These are phyloP conservation scores for Delia radicum DNA, from an alignment of 1,140 invertebrate species.

Conservation along the genomic window DNA sequence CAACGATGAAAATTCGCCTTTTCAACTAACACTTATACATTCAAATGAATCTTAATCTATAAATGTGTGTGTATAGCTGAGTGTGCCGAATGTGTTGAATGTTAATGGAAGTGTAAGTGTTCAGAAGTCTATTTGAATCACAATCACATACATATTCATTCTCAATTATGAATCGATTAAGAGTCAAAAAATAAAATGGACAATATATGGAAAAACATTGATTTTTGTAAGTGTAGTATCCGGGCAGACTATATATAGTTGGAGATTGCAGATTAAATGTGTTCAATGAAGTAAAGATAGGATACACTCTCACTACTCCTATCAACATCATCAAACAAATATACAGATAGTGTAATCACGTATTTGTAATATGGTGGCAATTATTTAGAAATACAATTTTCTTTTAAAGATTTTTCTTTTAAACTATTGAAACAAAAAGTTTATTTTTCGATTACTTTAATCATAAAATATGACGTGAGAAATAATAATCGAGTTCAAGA, in stretches of 20 bases:
- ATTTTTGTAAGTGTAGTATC: not conserved
- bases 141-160: not conserved
- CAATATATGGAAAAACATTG: not conserved
- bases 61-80: not conserved
- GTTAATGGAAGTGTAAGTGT: not conserved
- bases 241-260: not conserved
- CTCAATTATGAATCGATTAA: slow-evolving; percentile 2
- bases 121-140: not conserved
- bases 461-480: too few species aligned
- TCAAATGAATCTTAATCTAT: not conserved
- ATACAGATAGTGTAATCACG: too few species aligned
- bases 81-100: not conserved
- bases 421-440: too few species aligned
- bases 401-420: too few species aligned
- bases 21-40: not conserved
- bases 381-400: too few species aligned
- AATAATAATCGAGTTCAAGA: too few species aligned
- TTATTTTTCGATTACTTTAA: too few species aligned
- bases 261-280: not conserved
- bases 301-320: not conserved
- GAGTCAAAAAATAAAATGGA: not conserved
- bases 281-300: not conserved
- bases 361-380: too few species aligned
- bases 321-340: not conserved
- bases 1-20: too few species aligned